Evolutionary conservation across 2,113 vertebrate species (phyloP), one percentile per base, ranked within the genome.

Genomic region (Rutilus rutilus): DNA sequence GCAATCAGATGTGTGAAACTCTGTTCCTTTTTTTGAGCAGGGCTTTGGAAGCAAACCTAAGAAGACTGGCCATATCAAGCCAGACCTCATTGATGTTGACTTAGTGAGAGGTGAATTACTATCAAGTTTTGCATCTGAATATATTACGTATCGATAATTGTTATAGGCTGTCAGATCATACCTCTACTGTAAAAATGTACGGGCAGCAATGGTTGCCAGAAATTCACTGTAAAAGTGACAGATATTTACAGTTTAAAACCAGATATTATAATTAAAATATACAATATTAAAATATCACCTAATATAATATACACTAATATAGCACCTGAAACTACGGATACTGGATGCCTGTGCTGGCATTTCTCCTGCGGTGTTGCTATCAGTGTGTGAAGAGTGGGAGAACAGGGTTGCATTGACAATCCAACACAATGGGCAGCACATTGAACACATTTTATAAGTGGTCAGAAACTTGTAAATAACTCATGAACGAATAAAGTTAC

Each of bases 41-140:
- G 97, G 95, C 85, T 94, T 99, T 89, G 95, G 96, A 92, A 96
- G 91, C 93, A 98, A 98, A 90, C 97, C 98, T 45, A 97, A 95
- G 92, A 99, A 94, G 92, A 97, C 95, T 2, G 96, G 96, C 25
- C 95, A 96, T 91, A 98, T 99, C 88, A 98, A 99, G 84, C 90
- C 96, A 33, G 98, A 98, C 54, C 95, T 99, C 77, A 99, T 99
- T 75, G 98, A 99, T 87, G 98, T 99, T 59, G 98, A 99, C 89
- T 92, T 99, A 64, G 97, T 99, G 84, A 93, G 97, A 95, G 98
- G 98, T 98, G 87, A 95, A 95, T 87, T 15, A 85, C 19, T 45
- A 15, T 69, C 8, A n/a, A 25, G n/a, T 50, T n/a, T 47, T 33
- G 54, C 30, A 36, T 52, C 69, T 73, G 45, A 9, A 47, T 74